Evolutionary conservation across 2,888 invertebrate genomes (phyloP), one percentile per base, ranked within the genome.

Genomic region (Crematogaster levior): DNA sequence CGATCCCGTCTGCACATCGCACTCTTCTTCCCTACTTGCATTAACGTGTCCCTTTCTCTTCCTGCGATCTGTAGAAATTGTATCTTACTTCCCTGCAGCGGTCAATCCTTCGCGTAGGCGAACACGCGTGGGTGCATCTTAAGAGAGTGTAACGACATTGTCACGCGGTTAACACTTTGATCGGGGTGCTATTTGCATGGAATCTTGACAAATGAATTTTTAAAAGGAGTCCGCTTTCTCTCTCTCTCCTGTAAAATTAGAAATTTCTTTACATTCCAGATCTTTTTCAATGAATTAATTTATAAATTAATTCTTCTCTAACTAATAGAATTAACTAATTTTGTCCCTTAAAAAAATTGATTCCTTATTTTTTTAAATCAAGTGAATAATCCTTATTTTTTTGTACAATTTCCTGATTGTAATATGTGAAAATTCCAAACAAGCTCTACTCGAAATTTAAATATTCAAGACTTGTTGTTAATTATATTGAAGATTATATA

Each of bases 161-260:
- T 86, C 56, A 61, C 51, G 74, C 85, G 86, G 88, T 89, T 89
- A 88, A 87, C 89, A 85, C 90, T 89, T 89, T 89, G 90, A 89
- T 87, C 88, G 75, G 81, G 60, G 72, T 60, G 89, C 85, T 84
- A 86, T 84, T 85, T 70, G 82, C 84, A 66, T 56, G 73, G 60
- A 73, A 61, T 58, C 83, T 73, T 66, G 81, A 58, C 48, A 68
- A 53, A 77, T 43, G 21, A 30, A 77, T 43, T 68, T 74, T 65
- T 65, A 12, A 70, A 53, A 4, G 21, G 7, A 61, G 6, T 24
- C 10, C 12, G 18, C 27, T 1, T 18, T 30, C 30, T 34, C 9
- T 15, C 27, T 30, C 1, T 21, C n/a, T 58, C 3, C 1, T 30
- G 15, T 9, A 21, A 73, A 40, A 30, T 30, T 12, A 9, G 18